Conservation (phyloP, 1,140 invertebrate genomes). For the Eueides isabella region DNA sequence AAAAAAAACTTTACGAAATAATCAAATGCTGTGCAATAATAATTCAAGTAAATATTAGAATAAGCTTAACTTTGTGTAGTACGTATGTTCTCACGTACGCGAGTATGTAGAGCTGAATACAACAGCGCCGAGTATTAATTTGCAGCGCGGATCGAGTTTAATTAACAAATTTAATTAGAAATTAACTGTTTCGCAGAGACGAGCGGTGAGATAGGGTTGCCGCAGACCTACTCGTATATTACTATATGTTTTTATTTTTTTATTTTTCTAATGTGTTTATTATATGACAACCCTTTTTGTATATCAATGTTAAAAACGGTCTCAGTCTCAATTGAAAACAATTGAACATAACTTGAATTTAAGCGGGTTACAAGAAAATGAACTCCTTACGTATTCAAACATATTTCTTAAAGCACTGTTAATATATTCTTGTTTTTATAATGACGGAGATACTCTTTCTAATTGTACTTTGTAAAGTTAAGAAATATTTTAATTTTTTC, state of each 20-base stretch:
- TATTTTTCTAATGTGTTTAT: not conserved
- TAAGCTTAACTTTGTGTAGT: not conserved
- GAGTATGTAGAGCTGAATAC: constrained; percentile 44
- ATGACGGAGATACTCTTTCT: too few relatives aligned
- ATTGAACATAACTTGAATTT: too few relatives aligned
- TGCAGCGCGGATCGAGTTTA: constrained; percentile 79
- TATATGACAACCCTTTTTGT: not conserved
- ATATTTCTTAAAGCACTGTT: too few relatives aligned
- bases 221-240: not conserved
- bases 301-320: not conserved
- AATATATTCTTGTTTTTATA: too few relatives aligned
- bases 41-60: not conserved
- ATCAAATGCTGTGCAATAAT: not conserved
- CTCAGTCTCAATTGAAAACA: too few relatives aligned
- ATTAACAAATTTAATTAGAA: constrained; percentile 85
- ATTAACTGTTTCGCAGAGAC: constrained; percentile 81
- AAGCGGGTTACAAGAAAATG: too few relatives aligned
- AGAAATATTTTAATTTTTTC: too few relatives aligned
- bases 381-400: too few relatives aligned
- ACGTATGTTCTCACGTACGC: not conserved
- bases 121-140: constrained; percentile 74
- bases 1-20: not conserved
- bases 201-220: constrained; percentile 29
- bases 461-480: too few relatives aligned
- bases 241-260: constrained; percentile 4